Percentiles rank a stretch among this genome's conserved stretches.
Evolutionary conservation across 2,797 vertebrate species (phyloP).

Genomic region (Triplophysa yarkandensis): DNA sequence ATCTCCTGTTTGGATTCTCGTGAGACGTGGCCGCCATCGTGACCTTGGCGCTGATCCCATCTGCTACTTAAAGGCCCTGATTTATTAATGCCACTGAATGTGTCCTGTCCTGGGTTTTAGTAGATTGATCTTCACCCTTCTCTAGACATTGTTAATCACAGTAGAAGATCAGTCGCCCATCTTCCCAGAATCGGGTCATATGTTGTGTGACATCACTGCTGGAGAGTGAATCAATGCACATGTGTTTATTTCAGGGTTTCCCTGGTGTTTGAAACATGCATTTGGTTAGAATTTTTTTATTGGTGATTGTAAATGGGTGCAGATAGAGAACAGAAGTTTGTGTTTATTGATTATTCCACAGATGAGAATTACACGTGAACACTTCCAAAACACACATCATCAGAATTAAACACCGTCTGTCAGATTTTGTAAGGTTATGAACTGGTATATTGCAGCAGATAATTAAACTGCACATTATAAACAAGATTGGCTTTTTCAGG

Average conservation of each 20-base stretch:
- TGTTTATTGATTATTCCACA: not conserved
- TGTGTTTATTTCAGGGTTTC: not conserved
- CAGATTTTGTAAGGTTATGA: constrained; percentile 31
- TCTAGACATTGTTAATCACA: constrained; percentile 54
- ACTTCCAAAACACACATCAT: not conserved
- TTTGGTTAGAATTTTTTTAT: too few relatives aligned
- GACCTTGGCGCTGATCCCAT: constrained; percentile 56
- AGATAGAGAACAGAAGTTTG: too few relatives aligned
- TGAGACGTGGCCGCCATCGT: constrained; percentile 31
- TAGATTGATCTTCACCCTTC: constrained; percentile 57
- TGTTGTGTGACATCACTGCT: not conserved
- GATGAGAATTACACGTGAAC: not conserved
- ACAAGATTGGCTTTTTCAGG: constrained; percentile 13
- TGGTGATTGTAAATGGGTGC: not conserved
- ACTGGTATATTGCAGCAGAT: constrained; percentile 7
- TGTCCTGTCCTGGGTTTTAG: constrained; percentile 57
- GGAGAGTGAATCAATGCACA: not conserved
- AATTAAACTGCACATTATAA: constrained; percentile 31
- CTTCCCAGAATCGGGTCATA: constrained; percentile 32
- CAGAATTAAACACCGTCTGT: constrained; percentile 29
- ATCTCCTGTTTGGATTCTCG: constrained; percentile 20
- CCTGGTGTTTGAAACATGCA: not conserved
- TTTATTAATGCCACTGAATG: constrained; percentile 65
- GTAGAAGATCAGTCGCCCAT: constrained; percentile 22
- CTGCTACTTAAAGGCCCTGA: constrained; percentile 63